phyloP scores from a whole-genome alignment of 2,797 vertebrate species.

The Labeo calbasu region DNA sequence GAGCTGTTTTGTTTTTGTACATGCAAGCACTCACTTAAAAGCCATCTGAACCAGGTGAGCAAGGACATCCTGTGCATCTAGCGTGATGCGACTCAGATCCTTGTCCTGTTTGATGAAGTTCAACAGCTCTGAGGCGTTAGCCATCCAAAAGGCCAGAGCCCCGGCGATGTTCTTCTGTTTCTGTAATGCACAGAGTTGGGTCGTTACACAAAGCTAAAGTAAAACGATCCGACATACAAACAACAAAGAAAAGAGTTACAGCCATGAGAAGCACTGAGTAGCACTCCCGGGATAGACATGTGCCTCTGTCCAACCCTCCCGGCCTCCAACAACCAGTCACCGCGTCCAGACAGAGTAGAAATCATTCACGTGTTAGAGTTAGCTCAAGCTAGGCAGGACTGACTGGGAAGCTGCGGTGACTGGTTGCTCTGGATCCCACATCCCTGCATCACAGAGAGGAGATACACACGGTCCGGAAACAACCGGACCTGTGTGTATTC shows the following conservation, averaged over 20 bases:
- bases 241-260: conserved; percentile 60
- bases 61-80: conserved; percentile 95
- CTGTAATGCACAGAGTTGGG: conserved; percentile 70
- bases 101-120: conserved; percentile 98
- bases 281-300: conserved; percentile 87
- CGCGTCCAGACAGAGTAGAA: conserved; percentile 6
- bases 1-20: background rate
- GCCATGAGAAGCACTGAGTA: conserved; percentile 76
- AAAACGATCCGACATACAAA: conserved; percentile 30
- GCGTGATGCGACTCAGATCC: conserved; percentile 91
- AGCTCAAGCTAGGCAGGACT: conserved; percentile 11
- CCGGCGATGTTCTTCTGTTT: conserved; percentile 99
- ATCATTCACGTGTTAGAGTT: conserved; percentile 28
- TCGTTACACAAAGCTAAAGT: conserved; percentile 53
- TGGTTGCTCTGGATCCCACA: conserved; percentile 61
- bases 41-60: conserved; percentile 98
- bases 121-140: conserved; percentile 95
- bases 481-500: conserved; percentile 71
- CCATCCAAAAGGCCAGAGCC: conserved; percentile 99
- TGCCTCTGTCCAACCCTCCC: conserved; percentile 78
- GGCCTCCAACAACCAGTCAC: conserved; percentile 82
- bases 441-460: conserved; percentile 64
- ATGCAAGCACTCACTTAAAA: conserved; percentile 88
- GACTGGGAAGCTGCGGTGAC: conserved; percentile 43
- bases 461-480: conserved; percentile 56